Conservation (phyloP, 2,888 invertebrate species). For the Trissolcus japonicus region DNA sequence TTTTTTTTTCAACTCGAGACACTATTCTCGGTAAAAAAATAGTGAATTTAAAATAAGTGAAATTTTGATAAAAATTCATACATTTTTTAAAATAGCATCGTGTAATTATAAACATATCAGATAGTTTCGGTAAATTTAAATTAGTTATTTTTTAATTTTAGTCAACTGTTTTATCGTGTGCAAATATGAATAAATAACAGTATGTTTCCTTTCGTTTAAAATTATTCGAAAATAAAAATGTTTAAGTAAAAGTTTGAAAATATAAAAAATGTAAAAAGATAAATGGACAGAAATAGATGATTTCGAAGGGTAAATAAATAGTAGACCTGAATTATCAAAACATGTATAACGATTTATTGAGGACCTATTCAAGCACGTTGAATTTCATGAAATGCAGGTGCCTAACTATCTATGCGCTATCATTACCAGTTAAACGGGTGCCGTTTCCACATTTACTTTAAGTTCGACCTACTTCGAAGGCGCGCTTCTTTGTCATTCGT, state of each 20-base stretch:
- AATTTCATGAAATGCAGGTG: constrained; percentile 74
- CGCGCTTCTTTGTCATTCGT: constrained; percentile 39
- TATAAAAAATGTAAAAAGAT: neutral
- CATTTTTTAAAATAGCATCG: too few relatives aligned
- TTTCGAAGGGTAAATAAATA: constrained; percentile 10
- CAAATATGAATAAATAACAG: neutral
- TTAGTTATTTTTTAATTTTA: too few relatives aligned
- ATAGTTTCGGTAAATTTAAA: too few relatives aligned
- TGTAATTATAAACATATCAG: too few relatives aligned
- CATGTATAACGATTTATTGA: constrained; percentile 75
- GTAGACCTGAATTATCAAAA: constrained; percentile 68
- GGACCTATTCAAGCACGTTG: constrained; percentile 73
- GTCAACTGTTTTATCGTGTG: too few relatives aligned
- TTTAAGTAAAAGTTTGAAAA: neutral
- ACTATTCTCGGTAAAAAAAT: too few relatives aligned
- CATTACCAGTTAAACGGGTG: constrained; percentile 69
- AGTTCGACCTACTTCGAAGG: constrained; percentile 45
- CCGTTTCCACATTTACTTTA: constrained; percentile 57
- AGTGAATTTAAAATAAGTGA: too few relatives aligned
- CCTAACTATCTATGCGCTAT: constrained; percentile 72
- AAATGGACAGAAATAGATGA: constrained; percentile 2
- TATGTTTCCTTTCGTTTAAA: neutral
- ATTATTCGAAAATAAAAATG: neutral
- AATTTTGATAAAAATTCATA: too few relatives aligned
- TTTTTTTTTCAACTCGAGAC: too few relatives aligned